Percentiles rank a stretch among this genome's conserved stretches.
Evolutionary conservation across 2,113 vertebrate genomes (phyloP).

Genomic region (Cephalopholis sonnerati): DNA sequence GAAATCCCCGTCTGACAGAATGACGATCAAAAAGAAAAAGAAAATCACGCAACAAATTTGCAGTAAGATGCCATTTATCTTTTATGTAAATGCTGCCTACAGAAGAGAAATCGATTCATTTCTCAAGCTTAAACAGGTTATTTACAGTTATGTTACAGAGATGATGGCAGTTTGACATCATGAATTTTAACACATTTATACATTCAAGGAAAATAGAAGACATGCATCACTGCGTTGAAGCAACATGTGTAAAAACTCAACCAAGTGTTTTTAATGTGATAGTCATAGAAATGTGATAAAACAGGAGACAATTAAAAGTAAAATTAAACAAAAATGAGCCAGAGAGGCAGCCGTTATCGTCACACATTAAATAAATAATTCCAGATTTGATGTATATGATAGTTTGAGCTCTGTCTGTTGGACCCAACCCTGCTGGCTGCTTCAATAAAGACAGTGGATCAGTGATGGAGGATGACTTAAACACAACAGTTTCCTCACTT

Average conservation of each 20-base stretch:
- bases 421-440: neutral
- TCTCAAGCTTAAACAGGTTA: constrained; percentile 22
- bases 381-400: neutral
- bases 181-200: neutral
- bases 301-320: no score
- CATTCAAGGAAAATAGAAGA: neutral
- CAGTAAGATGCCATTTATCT: constrained; percentile 27
- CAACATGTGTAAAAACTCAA: neutral
- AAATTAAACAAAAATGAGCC: neutral
- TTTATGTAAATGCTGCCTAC: constrained; percentile 76
- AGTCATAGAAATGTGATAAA: constrained; percentile 1
- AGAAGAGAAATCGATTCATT: constrained; percentile 19
- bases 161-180: constrained; percentile 1
- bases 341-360: neutral
- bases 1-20: constrained; percentile 68
- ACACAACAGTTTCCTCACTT: neutral
- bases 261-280: neutral
- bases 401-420: neutral
- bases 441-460: neutral
- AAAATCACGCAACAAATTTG: constrained; percentile 46
- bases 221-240: neutral
- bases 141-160: constrained; percentile 26
- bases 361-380: neutral
- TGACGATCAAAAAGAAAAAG: constrained; percentile 57
- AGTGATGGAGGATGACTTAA: neutral